Conservation (phyloP, 2,113 vertebrate genomes). For the Cynoglossus semilaevis region DNA sequence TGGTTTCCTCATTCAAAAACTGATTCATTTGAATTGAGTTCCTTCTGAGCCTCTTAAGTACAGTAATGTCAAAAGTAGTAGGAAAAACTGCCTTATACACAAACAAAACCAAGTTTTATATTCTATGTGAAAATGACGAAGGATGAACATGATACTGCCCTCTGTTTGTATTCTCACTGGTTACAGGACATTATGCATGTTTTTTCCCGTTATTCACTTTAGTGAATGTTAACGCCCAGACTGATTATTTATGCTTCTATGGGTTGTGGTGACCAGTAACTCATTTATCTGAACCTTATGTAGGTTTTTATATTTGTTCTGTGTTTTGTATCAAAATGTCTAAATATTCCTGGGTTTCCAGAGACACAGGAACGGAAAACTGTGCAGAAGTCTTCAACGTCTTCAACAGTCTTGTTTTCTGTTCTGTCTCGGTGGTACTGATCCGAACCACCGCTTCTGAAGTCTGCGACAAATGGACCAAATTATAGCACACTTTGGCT, state of each 20-base stretch:
- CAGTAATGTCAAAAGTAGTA: background rate
- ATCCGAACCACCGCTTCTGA: too few relatives aligned
- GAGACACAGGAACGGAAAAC: background rate
- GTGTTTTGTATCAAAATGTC: constrained; percentile 66
- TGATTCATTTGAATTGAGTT: too few relatives aligned
- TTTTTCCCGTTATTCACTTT: background rate
- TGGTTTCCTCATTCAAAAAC: too few relatives aligned
- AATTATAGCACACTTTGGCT: too few relatives aligned
- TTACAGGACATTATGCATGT: constrained; percentile 25
- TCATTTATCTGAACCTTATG: constrained; percentile 43
- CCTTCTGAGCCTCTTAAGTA: background rate
- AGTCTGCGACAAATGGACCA: too few relatives aligned
- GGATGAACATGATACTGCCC: background rate
- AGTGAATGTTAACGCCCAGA: constrained; percentile 6
- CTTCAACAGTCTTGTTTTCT: too few relatives aligned
- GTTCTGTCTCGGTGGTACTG: too few relatives aligned
- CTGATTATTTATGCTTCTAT: constrained; percentile 14
- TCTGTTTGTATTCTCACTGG: background rate
- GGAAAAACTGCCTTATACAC: background rate
- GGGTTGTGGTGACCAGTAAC: constrained; percentile 16
- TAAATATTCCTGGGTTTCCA: constrained; percentile 28
- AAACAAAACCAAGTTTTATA: constrained; percentile 9
- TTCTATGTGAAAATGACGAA: background rate
- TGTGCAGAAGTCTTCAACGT: too few relatives aligned
- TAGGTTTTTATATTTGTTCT: constrained; percentile 45